Base-by-base conservation (phyloP, 1,140 invertebrate genomes). In the Oryctes rhinoceros region DNA sequence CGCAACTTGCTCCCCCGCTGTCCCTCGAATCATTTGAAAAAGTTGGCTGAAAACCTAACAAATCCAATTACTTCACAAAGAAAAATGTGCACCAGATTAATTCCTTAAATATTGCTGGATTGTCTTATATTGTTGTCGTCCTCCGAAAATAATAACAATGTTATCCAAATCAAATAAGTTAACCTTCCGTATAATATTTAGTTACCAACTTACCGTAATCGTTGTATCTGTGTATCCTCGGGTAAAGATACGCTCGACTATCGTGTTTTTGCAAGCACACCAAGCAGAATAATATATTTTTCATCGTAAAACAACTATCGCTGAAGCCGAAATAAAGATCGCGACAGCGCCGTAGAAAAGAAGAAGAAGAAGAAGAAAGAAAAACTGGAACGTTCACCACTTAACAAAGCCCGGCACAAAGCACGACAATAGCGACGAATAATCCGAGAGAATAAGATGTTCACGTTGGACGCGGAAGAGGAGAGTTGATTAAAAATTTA, bases 241-340 rank as follows among this genome's bases (percentile, higher is more conserved):
- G 37, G 47, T 76, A 76, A 76, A 76, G 13, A 49, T 76, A 47
- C 11, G 75, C 75, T 5, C 75, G 39, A 15, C 75, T 76, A 15
- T 49, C 47, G n/a, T 76, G 75, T 24, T 49, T 76, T 48, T 76
- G 75, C 18, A 76, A 37, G 35, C 75, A 76, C 18, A 48, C 75
- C 75, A 76, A 48, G 20, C 75, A 76, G 6, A 76, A 76, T n/a
- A 76, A 47, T 76, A 47, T 39, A 76, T 76, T 76, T 76, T 76
- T 76, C 75, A 76, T 76, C 15, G 20, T 24, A 30, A 30, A 30
- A 30, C n/a, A 39, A 9, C 65, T 30, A 37, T 24, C 18, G 24
- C 24, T 1, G 4, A 71, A 71, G 65, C 5, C 53, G 0, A 30
- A 30, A 30, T 30, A 30, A 30, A 44, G 39, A 44, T 44, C 39